Percentiles rank a stretch among this genome's conserved stretches.
These are phyloP conservation scores for Centrocercus urophasianus DNA, from an alignment of 2,113 vertebrate species.

Conservation along the genomic window DNA sequence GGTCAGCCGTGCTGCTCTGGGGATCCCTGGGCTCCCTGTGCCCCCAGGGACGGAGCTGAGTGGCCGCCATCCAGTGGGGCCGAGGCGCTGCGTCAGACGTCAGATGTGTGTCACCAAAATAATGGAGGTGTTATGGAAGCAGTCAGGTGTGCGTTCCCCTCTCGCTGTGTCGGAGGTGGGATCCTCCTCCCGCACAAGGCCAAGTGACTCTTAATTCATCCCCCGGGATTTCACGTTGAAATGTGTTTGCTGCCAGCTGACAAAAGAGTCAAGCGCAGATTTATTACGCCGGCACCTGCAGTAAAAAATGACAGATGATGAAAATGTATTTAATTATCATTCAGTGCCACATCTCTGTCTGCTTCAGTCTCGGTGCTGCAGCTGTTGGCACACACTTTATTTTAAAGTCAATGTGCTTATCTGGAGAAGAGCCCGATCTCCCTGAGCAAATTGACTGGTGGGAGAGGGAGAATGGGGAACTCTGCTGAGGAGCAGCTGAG, in stretches of 20 bases:
- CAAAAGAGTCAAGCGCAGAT: slow-evolving; percentile 65
- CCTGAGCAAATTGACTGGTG: slow-evolving; percentile 81
- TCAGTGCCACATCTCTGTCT: slow-evolving; percentile 86
- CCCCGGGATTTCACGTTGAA: slow-evolving; percentile 59
- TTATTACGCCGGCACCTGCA: slow-evolving; percentile 79
- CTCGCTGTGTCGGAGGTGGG: slow-evolving; percentile 44
- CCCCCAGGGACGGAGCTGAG: no score
- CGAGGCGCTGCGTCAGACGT: neutral
- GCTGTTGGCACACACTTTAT: slow-evolving; percentile 77
- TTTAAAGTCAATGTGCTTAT: slow-evolving; percentile 88
- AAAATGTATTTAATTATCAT: slow-evolving; percentile 91
- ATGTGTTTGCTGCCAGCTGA: slow-evolving; percentile 68
- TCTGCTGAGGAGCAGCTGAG: slow-evolving; percentile 75
- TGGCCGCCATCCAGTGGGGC: no score
- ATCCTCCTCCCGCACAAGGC: slow-evolving; percentile 66
- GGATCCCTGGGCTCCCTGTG: neutral
- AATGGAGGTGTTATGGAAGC: slow-evolving; percentile 53
- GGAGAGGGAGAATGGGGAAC: slow-evolving; percentile 67
- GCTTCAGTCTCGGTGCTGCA: slow-evolving; percentile 81
- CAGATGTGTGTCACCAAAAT: slow-evolving; percentile 38
- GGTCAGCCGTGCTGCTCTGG: neutral
- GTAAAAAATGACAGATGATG: slow-evolving; percentile 75
- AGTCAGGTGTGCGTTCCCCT: slow-evolving; percentile 26
- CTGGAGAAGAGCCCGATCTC: slow-evolving; percentile 73
- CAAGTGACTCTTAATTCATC: slow-evolving; percentile 69